Base-by-base conservation (phyloP, 2,797 vertebrate species). In the Oreochromis grahami region DNA sequence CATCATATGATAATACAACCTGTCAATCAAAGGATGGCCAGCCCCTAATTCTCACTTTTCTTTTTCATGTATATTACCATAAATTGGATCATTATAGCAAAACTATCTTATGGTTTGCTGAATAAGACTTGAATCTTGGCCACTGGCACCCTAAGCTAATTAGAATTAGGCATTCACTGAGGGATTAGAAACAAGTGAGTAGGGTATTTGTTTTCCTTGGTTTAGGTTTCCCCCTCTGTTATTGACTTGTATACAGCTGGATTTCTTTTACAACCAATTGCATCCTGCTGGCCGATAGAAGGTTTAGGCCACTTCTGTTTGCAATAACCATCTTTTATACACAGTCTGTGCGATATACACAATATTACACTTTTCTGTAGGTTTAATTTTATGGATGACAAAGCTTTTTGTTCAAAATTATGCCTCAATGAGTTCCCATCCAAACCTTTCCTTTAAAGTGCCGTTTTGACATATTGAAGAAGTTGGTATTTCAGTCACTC, bases 101-200 rank as follows among this genome's bases (percentile, higher is more conserved):
- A 26, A 70, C 4, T 26, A 26, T 70, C 13, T 24, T 15, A 15
- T 7, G 14, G 5, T 45, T 45, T 72, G 41, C 21, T 70, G 24
- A 45, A 70, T 43, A 0, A 70, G 38, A 70, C 13, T 26, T 70
- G 8, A 45, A 11, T 43, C 21, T 70, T 26, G 34, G 65, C 14
- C 1, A 0, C 8, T 0, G 65, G 24, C 0, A 70, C 36, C 2
- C 8, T 0, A 5, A 45, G 24, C 1, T 26, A 45, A 70, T 26
- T 26, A 17, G 21, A 70, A 70, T 43, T 15, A 26, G 21, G 14
- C 43, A 45, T 26, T 45, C 65, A 7, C 2, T 26, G 38, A 70
- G 21, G 38, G 41, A 70, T 70, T 45, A 70, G 21, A 68, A 70
- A 24, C 65, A 10, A 70, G 13, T 7, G 6, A 70, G 13, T 70